A percentile compares a stretch with the other conserved stretches of the same genome.
Conservation (phyloP, 1,140 invertebrate genomes). For the Cotesia glomerata region DNA sequence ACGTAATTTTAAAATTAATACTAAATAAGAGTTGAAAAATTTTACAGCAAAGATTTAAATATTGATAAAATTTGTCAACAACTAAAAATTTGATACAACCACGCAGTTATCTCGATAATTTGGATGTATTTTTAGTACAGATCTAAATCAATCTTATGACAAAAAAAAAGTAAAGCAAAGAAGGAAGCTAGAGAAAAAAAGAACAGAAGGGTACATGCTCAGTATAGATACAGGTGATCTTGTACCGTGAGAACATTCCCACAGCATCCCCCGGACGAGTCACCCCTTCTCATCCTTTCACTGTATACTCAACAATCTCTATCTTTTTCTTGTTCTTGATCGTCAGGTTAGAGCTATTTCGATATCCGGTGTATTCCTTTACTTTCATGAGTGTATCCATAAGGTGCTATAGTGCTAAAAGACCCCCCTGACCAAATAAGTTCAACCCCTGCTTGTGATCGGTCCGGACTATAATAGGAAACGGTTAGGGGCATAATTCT, state of each 20-base stretch:
- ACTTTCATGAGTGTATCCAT: constrained; percentile 12
- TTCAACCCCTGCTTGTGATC: constrained; percentile 33
- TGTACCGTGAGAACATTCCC: constrained; percentile 58
- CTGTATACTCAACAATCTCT: constrained; percentile 33
- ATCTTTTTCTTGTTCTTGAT: constrained; percentile 32
- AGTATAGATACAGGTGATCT: constrained; percentile 55
- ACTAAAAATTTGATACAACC: background rate
- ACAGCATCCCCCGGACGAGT: constrained; percentile 53
- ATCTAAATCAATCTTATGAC: constrained; percentile 27
- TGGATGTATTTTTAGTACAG: background rate
- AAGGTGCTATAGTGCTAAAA: constrained; percentile 38
- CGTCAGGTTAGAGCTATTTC: constrained; percentile 20
- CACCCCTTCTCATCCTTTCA: constrained; percentile 46
- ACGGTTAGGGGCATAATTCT: constrained; percentile 56
- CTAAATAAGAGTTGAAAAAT: background rate
- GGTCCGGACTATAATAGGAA: constrained; percentile 49
- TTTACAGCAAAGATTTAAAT: background rate
- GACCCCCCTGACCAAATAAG: constrained; percentile 43
- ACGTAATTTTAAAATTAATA: background rate
- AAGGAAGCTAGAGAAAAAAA: constrained; percentile 5
- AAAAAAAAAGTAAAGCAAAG: background rate
- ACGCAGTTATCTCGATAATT: constrained; percentile 4
- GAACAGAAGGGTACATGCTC: constrained; percentile 18
- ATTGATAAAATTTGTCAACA: background rate
- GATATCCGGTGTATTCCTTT: constrained; percentile 22